A percentile compares a stretch with the other conserved stretches of the same genome.
phyloP scores from a whole-genome alignment of 2,797 vertebrate species.

The Hozukius guyotensis region DNA sequence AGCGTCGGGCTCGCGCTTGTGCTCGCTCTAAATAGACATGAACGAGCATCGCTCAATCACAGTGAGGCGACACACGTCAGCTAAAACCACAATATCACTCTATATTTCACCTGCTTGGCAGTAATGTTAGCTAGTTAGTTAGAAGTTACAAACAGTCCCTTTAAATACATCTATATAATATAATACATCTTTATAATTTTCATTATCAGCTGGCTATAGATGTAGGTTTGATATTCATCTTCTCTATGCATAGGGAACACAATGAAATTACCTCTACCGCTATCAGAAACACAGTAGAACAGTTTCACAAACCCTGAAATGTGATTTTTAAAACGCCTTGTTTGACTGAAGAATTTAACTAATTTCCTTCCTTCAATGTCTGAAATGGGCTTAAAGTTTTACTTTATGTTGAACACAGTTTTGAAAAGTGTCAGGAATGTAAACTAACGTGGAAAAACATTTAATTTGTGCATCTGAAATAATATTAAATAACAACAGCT shows the following conservation, averaged over 20 bases:
- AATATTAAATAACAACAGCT: background rate
- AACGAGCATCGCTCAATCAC: too few relatives aligned
- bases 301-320: background rate
- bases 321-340: background rate
- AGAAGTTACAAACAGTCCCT: too few relatives aligned
- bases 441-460: background rate
- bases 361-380: background rate
- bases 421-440: background rate
- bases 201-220: background rate
- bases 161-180: too few relatives aligned
- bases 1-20: too few relatives aligned
- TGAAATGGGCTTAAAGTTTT: background rate
- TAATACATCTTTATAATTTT: too few relatives aligned
- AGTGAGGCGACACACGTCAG: too few relatives aligned
- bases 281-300: background rate
- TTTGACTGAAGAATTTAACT: background rate
- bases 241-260: background rate
- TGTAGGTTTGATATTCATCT: background rate
- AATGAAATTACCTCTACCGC: background rate
- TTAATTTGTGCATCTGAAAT: background rate
- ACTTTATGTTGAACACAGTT: background rate
- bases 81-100: too few relatives aligned
- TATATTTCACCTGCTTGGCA: too few relatives aligned
- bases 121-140: too few relatives aligned
- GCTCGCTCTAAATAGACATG: too few relatives aligned